These are phyloP conservation scores for Drosophila rubida DNA, from an alignment of 2,888 invertebrate species.

Conservation along the genomic window DNA sequence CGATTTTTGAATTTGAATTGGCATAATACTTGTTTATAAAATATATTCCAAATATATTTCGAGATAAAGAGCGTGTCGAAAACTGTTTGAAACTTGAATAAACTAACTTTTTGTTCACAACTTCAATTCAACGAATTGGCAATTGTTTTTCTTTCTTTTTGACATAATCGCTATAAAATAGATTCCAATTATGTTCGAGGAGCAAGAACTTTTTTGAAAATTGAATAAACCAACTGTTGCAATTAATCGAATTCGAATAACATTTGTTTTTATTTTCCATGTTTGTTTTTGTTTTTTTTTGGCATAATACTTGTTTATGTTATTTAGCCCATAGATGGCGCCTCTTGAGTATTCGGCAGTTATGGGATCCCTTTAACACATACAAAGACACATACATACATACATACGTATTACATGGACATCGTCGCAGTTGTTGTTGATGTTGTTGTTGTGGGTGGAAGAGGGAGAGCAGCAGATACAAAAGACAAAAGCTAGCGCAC, in stretches of 20 bases:
- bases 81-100: neutral
- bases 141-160: slow-evolving; percentile 21
- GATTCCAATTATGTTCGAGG: neutral
- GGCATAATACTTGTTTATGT: slow-evolving; percentile 40
- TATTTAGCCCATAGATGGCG: slow-evolving; percentile 16
- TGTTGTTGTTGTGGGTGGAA: neutral
- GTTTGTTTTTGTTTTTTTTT: slow-evolving; percentile 19
- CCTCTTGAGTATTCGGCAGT: slow-evolving; percentile 47
- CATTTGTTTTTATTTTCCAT: neutral
- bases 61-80: neutral
- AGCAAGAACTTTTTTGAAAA: neutral
- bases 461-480: slow-evolving; percentile 11
- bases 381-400: neutral
- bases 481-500: slow-evolving; percentile 7
- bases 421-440: neutral
- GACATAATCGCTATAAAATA: neutral
- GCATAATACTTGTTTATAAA: too few species aligned
- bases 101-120: neutral
- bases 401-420: neutral
- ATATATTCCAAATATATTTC: neutral
- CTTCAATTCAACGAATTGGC: slow-evolving; percentile 15
- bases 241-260: neutral
- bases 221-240: neutral
- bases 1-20: too few species aligned
- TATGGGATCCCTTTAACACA: slow-evolving; percentile 16